A percentile compares a stretch with the other conserved stretches of the same genome.
Conservation (phyloP, 2,888 invertebrate genomes). For the Sminthurides aquaticus region DNA sequence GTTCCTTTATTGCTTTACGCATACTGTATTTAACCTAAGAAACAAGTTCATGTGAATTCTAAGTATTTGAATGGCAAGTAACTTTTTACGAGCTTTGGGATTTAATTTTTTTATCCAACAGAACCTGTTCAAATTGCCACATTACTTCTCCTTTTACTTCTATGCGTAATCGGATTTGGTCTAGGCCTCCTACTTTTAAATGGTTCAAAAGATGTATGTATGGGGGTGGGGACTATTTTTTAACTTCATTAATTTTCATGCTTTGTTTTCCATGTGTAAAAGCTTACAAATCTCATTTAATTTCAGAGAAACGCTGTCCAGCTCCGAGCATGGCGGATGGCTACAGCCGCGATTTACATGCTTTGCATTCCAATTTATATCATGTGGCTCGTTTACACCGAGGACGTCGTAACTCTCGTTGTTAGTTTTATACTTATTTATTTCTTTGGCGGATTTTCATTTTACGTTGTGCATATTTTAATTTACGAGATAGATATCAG, state of each 20-base stretch:
- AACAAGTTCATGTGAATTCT: too few relatives aligned
- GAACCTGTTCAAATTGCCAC: conserved; percentile 13
- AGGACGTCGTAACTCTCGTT: conserved; percentile 13
- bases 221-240: background rate
- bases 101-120: too few relatives aligned
- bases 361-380: conserved; percentile 15
- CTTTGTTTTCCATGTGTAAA: background rate
- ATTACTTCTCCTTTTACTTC: conserved; percentile 9
- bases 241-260: background rate
- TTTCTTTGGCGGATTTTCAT: conserved; percentile 16
- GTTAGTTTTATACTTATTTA: conserved; percentile 15
- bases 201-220: conserved; percentile 8
- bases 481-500: conserved; percentile 15
- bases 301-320: conserved; percentile 7
- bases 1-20: too few relatives aligned
- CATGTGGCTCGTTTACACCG: conserved; percentile 11
- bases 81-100: too few relatives aligned
- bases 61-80: too few relatives aligned
- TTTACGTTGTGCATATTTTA: conserved; percentile 16
- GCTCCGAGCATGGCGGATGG: conserved; percentile 10
- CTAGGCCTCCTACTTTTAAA: conserved; percentile 14
- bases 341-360: conserved; percentile 13
- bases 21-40: too few relatives aligned
- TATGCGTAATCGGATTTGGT: conserved; percentile 16
- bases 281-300: background rate